Evolutionary conservation across 2,113 vertebrate species (phyloP).

Genomic region (Mastomys coucha): DNA sequence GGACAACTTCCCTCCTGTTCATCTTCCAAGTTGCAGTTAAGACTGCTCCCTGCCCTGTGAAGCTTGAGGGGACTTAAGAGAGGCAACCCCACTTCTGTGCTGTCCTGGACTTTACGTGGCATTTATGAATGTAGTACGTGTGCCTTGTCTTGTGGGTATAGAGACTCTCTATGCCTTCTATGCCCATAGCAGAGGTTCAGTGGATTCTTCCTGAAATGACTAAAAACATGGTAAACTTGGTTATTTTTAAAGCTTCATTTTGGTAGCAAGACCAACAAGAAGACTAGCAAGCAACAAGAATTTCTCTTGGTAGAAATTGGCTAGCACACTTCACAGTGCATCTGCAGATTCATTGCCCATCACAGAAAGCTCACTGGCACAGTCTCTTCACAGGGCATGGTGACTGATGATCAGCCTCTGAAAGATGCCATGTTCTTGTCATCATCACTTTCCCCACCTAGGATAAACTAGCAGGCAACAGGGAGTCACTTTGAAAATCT

Average conservation of each 20-base stretch:
- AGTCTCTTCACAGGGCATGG: not conserved
- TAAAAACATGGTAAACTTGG: conserved; percentile 39
- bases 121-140: not conserved
- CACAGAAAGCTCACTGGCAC: not conserved
- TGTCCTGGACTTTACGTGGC: not conserved
- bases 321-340: not conserved
- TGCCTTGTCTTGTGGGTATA: not conserved
- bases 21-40: not conserved
- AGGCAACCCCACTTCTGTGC: not conserved
- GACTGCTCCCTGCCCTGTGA: not conserved
- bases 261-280: conserved; percentile 6
- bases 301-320: conserved; percentile 30
- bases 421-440: not conserved
- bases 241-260: conserved; percentile 18
- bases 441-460: not conserved
- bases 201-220: not conserved
- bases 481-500: not conserved
- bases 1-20: not conserved
- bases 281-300: not conserved
- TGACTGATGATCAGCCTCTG: not conserved
- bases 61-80: not conserved
- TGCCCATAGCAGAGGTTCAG: not conserved
- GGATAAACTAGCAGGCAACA: conserved; percentile 17
- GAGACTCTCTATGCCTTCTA: not conserved
- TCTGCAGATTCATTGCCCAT: not conserved